Conservation (phyloP, 2,797 vertebrate species). For the Botia almorhae region DNA sequence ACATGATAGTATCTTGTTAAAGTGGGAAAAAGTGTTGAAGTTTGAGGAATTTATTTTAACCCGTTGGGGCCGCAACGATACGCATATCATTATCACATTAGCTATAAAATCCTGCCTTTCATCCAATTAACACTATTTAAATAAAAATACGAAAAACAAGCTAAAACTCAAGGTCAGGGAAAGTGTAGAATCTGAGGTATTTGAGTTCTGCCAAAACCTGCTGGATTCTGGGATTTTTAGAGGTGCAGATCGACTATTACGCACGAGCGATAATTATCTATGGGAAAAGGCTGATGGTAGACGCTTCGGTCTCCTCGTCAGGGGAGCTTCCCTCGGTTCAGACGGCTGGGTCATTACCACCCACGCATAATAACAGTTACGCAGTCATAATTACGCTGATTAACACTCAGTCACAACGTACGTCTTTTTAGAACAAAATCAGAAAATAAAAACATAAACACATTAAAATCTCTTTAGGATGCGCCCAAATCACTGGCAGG, state of each 20-base stretch:
- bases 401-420: constrained; percentile 24
- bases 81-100: not conserved
- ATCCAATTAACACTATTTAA: not conserved
- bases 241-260: not conserved
- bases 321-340: not conserved
- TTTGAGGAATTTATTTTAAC: not conserved
- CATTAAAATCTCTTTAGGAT: constrained; percentile 38
- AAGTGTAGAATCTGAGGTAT: not conserved
- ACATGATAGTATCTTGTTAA: too few species aligned
- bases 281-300: not conserved
- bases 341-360: constrained; percentile 40
- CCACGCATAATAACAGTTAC: constrained; percentile 40
- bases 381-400: constrained; percentile 53
- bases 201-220: not conserved
- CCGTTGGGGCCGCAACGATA: not conserved
- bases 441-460: constrained; percentile 24
- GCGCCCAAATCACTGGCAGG: constrained; percentile 30
- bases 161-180: not conserved
- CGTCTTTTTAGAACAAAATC: constrained; percentile 29
- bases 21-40: too few species aligned
- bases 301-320: not conserved
- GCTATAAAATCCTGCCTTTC: not conserved
- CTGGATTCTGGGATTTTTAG: not conserved
- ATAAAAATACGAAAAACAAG: not conserved
- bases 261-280: not conserved